Base-by-base conservation (phyloP, 2,113 vertebrate genomes). In the Silurus glanis region DNA sequence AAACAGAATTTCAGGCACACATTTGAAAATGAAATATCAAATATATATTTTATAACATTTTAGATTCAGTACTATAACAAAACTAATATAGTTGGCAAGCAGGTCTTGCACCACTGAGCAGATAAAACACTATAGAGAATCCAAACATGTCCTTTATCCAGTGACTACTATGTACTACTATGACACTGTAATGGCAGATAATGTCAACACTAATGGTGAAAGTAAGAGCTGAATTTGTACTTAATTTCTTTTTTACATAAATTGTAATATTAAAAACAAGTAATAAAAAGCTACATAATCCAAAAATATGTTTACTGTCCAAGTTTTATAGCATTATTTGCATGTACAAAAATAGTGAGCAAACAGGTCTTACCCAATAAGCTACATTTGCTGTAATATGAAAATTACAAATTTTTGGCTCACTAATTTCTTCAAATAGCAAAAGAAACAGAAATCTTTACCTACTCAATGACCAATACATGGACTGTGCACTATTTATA, bases 401-500 rank as follows among this genome's bases (percentile, higher is more conserved):
- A 74, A 58, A 55, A 7, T 21, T 80, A 1, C 8, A 12, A 47
- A 9, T 14, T 61, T 66, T 51, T n/a, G 19, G 12, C 61, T 49
- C 10, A 82, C 64, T n/a, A 21, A 64, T 62, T 62, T n/a, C 3
- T 69, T 71, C 62, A 86, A 82, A 62, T 58, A 83, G 85, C 76
- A 37, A 71, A 76, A 62, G 86, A 89, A 62, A 16, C 81, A 45
- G 78, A 67, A 85, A 89, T 84, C 86, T 90, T 88, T 56, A 79
- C 66, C 71, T 49, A 25, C 83, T 90, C 87, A 88, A 84, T 90
- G 87, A 89, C 88, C 78, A 47, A 90, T 90, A 69, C 71, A 61
- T 74, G 83, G 62, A 87, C 64, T 28, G 83, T 88, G 61, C 86
- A 88, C 87, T 89, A 91, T 92, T 91, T 89, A 91, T 90, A 88